Percentiles rank a stretch among this genome's conserved stretches.
These are phyloP conservation scores for Leucozona laternaria DNA, from an alignment of 2,888 invertebrate genomes.

Conservation along the genomic window DNA sequence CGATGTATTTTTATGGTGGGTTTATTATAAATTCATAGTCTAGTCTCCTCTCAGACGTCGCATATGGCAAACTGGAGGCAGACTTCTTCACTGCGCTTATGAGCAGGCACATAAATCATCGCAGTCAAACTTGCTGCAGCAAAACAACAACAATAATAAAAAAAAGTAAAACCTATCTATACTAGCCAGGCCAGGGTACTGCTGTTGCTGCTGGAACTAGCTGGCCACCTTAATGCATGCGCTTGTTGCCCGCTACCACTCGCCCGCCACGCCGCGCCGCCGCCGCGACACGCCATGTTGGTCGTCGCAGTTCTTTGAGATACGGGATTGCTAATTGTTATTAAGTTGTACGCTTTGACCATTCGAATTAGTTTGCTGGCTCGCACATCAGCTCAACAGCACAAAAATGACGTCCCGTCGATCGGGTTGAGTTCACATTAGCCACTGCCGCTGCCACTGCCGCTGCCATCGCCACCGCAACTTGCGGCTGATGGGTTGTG, in stretches of 20 bases:
- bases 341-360: conserved; percentile 75
- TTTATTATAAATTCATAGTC: conserved; percentile 71
- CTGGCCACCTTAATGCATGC: conserved; percentile 13
- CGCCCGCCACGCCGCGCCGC: too few species aligned
- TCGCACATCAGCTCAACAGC: conserved; percentile 17
- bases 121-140: conserved; percentile 41
- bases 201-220: conserved; percentile 46
- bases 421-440: conserved; percentile 48
- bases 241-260: background rate
- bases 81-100: conserved; percentile 61
- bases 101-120: conserved; percentile 66
- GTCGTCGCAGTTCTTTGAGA: conserved; percentile 39
- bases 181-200: conserved; percentile 26
- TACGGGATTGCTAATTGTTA: conserved; percentile 67
- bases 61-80: conserved; percentile 43
- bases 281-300: too few species aligned
- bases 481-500: conserved; percentile 23
- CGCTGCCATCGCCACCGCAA: background rate
- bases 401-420: conserved; percentile 51
- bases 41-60: conserved; percentile 49
- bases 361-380: conserved; percentile 70
- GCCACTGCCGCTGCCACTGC: too few species aligned
- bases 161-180: background rate
- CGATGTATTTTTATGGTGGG: conserved; percentile 5
- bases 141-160: background rate